Percentiles rank a stretch among this genome's conserved stretches.
Conservation (phyloP, 2,888 invertebrate species). For the Drosophila meridiana region DNA sequence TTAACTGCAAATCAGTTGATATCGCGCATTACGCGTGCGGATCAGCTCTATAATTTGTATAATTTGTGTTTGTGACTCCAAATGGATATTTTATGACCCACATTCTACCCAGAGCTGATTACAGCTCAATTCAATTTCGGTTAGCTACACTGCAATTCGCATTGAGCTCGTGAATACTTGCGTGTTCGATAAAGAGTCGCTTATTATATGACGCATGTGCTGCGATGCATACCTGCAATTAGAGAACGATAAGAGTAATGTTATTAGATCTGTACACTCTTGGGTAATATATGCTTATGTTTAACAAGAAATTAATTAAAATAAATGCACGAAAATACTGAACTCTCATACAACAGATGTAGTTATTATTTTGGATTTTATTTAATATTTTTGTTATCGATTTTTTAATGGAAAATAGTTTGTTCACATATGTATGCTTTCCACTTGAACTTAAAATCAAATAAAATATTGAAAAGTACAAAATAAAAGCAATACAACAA, state of each 20-base stretch:
- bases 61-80: conserved; percentile 49
- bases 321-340: neutral
- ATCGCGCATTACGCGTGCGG: conserved; percentile 21
- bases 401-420: too few species aligned
- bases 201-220: neutral
- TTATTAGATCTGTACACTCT: neutral
- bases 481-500: too few species aligned
- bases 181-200: conserved; percentile 17
- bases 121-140: conserved; percentile 44
- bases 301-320: neutral
- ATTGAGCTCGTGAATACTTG: conserved; percentile 37
- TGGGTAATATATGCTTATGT: neutral
- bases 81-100: conserved; percentile 69
- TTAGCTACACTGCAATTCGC: conserved; percentile 10
- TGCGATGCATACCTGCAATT: conserved; percentile 49
- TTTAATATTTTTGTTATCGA: too few species aligned
- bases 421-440: too few species aligned
- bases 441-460: too few species aligned
- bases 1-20: conserved; percentile 34
- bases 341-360: neutral
- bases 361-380: neutral
- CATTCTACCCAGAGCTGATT: conserved; percentile 41
- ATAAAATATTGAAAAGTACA: too few species aligned
- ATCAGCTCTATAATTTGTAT: conserved; percentile 46
- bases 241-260: conserved; percentile 8